Conservation (phyloP, 1,140 invertebrate genomes). For the Tetramorium parvispinum region DNA sequence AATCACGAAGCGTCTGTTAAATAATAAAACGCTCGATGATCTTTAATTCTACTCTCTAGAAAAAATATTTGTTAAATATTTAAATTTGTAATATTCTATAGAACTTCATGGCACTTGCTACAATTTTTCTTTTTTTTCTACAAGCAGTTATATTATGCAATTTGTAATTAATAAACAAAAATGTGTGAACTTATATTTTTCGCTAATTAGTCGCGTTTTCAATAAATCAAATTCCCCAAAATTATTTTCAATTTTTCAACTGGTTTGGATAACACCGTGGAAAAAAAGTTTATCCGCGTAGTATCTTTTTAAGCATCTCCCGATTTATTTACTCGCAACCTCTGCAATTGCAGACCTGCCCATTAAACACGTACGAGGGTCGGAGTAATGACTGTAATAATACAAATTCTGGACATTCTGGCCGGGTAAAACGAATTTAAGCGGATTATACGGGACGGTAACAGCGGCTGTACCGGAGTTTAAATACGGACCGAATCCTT, state of each 20-base stretch:
- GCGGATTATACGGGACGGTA: constrained; percentile 68
- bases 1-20: background rate
- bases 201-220: background rate
- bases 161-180: background rate
- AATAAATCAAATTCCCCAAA: background rate
- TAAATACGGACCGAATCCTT: constrained; percentile 52
- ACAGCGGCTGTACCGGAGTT: constrained; percentile 32
- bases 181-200: background rate
- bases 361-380: constrained; percentile 23
- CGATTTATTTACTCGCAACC: constrained; percentile 38
- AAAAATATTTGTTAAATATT: constrained; percentile 8
- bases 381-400: constrained; percentile 63
- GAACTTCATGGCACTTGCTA: background rate
- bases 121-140: background rate
- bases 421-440: constrained; percentile 65
- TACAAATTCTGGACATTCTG: constrained; percentile 70
- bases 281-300: background rate
- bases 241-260: background rate
- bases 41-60: background rate
- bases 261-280: background rate
- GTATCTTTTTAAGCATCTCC: constrained; percentile 41
- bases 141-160: background rate
- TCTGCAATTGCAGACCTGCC: constrained; percentile 20
- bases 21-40: background rate
- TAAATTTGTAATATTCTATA: background rate